Evolutionary conservation across 2,888 invertebrate species (phyloP).

Genomic region (Apamea monoglypha): DNA sequence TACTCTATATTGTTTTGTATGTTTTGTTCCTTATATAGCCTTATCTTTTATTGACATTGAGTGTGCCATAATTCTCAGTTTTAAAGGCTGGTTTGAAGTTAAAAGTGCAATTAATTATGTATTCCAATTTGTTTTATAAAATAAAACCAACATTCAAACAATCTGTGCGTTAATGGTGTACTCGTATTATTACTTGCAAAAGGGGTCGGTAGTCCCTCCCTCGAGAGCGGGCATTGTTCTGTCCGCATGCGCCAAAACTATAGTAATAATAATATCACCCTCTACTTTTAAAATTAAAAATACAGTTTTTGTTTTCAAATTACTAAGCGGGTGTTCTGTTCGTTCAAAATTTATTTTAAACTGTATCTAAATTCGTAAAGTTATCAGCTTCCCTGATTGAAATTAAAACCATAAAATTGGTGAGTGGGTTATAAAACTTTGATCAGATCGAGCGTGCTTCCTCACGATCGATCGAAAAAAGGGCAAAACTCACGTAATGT

Average conservation of each 20-base stretch:
- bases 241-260: constrained; percentile 71
- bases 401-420: constrained; percentile 74
- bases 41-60: constrained; percentile 62
- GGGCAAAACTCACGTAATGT: constrained; percentile 70
- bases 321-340: constrained; percentile 41
- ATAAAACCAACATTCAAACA: constrained; percentile 68
- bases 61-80: constrained; percentile 46
- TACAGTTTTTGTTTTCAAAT: constrained; percentile 59
- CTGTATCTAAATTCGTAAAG: constrained; percentile 53
- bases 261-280: constrained; percentile 74
- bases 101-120: constrained; percentile 55
- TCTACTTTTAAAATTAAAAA: constrained; percentile 59
- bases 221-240: constrained; percentile 73
- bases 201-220: constrained; percentile 77
- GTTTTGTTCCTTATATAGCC: constrained; percentile 75
- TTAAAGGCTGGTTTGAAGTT: constrained; percentile 42
- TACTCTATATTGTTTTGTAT: constrained; percentile 77
- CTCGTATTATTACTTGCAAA: constrained; percentile 74
- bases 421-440: constrained; percentile 75
- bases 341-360: constrained; percentile 61
- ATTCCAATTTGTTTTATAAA: constrained; percentile 57
- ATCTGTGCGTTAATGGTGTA: constrained; percentile 69
- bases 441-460: constrained; percentile 78
- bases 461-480: constrained; percentile 73
- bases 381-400: constrained; percentile 65